These are phyloP conservation scores for Leucosticte australis DNA, from an alignment of 2,113 vertebrate genomes.

Conservation along the genomic window DNA sequence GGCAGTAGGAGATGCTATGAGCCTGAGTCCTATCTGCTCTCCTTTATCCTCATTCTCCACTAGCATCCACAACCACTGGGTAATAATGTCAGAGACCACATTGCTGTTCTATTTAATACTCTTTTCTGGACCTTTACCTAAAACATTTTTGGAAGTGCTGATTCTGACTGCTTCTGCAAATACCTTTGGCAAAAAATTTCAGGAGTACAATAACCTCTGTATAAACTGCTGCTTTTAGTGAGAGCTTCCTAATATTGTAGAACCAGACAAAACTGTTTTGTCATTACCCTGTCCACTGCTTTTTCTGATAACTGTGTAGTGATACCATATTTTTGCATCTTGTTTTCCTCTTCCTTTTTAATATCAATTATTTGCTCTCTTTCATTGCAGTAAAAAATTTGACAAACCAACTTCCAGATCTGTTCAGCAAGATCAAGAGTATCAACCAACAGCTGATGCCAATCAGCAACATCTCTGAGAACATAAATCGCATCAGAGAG, in stretches of 20 bases:
- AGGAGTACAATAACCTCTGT: background rate
- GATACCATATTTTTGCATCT: background rate
- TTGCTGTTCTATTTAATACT: background rate
- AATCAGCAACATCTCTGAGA: conserved; percentile 85
- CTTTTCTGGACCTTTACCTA: background rate
- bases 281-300: background rate
- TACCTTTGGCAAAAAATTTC: background rate
- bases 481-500: conserved; percentile 88
- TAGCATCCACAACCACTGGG: background rate
- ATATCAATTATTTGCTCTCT: background rate
- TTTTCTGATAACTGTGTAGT: background rate
- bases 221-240: background rate
- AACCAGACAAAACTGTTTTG: background rate
- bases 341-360: background rate
- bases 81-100: background rate
- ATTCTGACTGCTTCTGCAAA: background rate
- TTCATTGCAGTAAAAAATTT: conserved; percentile 82
- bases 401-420: conserved; percentile 84
- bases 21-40: background rate
- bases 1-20: background rate
- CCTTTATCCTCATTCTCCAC: background rate
- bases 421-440: conserved; percentile 85
- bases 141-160: background rate
- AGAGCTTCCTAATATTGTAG: background rate
- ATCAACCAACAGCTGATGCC: conserved; percentile 83